Percentiles rank a stretch among this genome's conserved stretches.
These are phyloP conservation scores for Orchestes rusci DNA, from an alignment of 2,888 invertebrate species.

Conservation along the genomic window DNA sequence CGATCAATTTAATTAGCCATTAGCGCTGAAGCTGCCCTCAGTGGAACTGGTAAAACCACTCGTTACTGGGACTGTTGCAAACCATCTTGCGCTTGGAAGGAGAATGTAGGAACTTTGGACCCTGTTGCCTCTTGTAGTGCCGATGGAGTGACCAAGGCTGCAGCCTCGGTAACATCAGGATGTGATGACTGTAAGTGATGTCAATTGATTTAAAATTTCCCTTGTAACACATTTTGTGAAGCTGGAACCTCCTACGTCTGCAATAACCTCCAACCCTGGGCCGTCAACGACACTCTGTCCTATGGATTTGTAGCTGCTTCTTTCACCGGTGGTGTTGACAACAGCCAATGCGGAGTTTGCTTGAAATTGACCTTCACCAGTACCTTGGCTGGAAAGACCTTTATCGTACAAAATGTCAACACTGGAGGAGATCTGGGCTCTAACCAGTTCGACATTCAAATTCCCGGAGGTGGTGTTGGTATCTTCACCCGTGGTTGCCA, in stretches of 20 bases:
- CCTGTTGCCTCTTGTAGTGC: slow-evolving; percentile 17
- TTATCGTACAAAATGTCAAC: slow-evolving; percentile 22
- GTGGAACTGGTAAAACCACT: slow-evolving; percentile 23
- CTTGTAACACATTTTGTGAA: neutral
- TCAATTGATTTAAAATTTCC: neutral
- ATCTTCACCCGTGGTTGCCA: slow-evolving; percentile 24
- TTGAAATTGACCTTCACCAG: slow-evolving; percentile 17
- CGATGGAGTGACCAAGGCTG: slow-evolving; percentile 16
- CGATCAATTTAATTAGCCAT: too few species aligned
- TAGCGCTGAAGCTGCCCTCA: slow-evolving; percentile 9
- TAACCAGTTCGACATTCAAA: slow-evolving; percentile 22
- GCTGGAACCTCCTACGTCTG: slow-evolving; percentile 25
- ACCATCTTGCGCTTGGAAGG: slow-evolving; percentile 25
- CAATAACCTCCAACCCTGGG: slow-evolving; percentile 25
- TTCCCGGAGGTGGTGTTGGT: slow-evolving; percentile 27
- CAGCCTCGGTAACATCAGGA: slow-evolving; percentile 16
- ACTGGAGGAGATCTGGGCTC: slow-evolving; percentile 20
- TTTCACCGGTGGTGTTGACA: slow-evolving; percentile 23
- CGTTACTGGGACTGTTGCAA: slow-evolving; percentile 28
- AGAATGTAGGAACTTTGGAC: slow-evolving; percentile 14
- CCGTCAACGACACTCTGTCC: slow-evolving; percentile 23
- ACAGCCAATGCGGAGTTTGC: slow-evolving; percentile 23
- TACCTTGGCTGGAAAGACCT: slow-evolving; percentile 12
- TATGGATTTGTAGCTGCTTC: slow-evolving; percentile 29
- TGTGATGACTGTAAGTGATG: slow-evolving; percentile 18